Evolutionary conservation across 2,113 vertebrate species (phyloP).

Genomic region (Onychostoma macrolepis): DNA sequence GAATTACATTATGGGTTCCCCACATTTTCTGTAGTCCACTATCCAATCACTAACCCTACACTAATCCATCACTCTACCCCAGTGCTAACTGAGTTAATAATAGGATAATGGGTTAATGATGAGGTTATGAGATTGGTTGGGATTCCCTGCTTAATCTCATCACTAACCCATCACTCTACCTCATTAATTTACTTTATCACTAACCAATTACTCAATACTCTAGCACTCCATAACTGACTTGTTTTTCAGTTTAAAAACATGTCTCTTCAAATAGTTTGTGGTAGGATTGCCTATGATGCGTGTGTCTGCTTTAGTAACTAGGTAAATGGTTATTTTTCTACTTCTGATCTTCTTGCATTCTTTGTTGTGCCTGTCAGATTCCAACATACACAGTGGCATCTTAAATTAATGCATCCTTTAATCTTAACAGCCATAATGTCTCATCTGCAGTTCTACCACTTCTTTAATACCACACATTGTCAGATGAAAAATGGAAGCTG

Average conservation of each 20-base stretch:
- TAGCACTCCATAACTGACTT: not conserved
- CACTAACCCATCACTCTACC: not conserved
- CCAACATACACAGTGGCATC: not conserved
- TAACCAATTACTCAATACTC: not conserved
- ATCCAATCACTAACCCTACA: not conserved
- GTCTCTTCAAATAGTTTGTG: not conserved
- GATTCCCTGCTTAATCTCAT: not conserved
- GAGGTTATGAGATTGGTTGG: not conserved
- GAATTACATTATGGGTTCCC: not conserved
- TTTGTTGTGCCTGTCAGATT: slow-evolving; percentile 13
- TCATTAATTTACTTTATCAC: not conserved
- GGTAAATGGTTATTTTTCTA: slow-evolving; percentile 21
- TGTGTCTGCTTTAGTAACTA: not conserved
- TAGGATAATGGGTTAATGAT: not conserved
- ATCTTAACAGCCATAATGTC: slow-evolving; percentile 41
- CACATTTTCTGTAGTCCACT: not conserved
- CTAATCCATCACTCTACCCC: not conserved
- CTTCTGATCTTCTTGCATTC: not conserved
- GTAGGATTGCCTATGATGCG: not conserved
- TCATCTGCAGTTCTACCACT: slow-evolving; percentile 36
- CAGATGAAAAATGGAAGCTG: slow-evolving; percentile 49
- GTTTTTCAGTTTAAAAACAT: not conserved
- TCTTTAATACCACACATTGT: slow-evolving; percentile 45
- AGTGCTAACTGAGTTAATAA: not conserved
- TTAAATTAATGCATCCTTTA: slow-evolving; percentile 30